Evolutionary conservation across 2,888 invertebrate genomes (phyloP), one percentile per base, ranked within the genome.

Genomic region (Opisthograptis luteolata): DNA sequence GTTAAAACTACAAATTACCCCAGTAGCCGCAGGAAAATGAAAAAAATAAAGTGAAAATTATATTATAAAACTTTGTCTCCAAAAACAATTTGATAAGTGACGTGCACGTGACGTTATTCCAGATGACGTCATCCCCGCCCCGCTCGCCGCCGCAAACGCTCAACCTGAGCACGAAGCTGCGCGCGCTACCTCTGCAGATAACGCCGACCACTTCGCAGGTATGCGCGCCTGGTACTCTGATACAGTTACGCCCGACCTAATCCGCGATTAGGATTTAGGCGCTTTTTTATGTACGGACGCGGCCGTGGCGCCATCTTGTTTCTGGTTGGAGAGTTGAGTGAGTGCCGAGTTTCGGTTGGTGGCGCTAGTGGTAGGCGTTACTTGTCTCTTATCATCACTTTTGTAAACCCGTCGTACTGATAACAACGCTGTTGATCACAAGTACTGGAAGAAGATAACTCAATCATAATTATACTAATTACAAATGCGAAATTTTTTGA

Each of bases 201-300:
- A 81, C 87, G 56, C 84, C 87, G 53, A 84, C 87, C 67, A 81
- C 87, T 66, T 84, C 87, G 58, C 87, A 88, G 87, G 88, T 89
- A 84, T 86, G 86, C 44, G 60, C 63, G 64, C 85, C 85, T 87
- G 73, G 87, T 87, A 84, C 62, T 63, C 55, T 68, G 73, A 71
- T 81, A 82, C 73, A 81, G 85, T 83, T 81, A 84, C 79, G 84
- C 77, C 76, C 78, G 76, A 76, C 79, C 79, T 81, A 81, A 81
- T 82, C 82, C 74, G 46, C 68, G 76, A 77, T 78, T 76, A 76
- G 79, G 77, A 76, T 72, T 73, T 71, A 69, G 66, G 13, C 17
- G 24, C 0, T 14, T 15, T 31, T 34, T 30, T 13, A 8, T n/a
- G 7, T 20, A 9, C 1, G 25, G n/a, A 4, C 7, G 8, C 9